Percentiles rank a stretch among this genome's conserved stretches.
Evolutionary conservation across 2,113 vertebrate genomes (phyloP).

Genomic region (Myxocyprinus asiaticus): DNA sequence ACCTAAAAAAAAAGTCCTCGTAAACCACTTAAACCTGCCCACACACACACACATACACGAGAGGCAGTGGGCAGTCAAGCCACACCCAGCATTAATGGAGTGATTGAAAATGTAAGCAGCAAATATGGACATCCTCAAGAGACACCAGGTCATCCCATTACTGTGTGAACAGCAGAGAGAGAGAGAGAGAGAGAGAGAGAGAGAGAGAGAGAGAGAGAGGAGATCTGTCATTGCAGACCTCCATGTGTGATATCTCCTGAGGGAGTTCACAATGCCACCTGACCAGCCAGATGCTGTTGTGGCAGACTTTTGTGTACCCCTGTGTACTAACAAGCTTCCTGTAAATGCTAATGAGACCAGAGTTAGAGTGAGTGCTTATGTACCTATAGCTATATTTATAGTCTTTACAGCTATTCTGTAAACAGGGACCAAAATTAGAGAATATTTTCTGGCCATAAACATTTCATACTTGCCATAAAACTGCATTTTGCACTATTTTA

Average conservation of each 20-base stretch:
- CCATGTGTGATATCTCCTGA: constrained; percentile 16
- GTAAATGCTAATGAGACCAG: constrained; percentile 7
- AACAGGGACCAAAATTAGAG: too few relatives aligned
- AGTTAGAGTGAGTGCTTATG: constrained; percentile 1
- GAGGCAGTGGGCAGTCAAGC: background rate
- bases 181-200: too few relatives aligned
- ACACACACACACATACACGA: background rate
- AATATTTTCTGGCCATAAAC: too few relatives aligned
- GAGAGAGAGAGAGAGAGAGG: too few relatives aligned
- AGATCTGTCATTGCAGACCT: background rate
- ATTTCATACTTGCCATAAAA: too few relatives aligned
- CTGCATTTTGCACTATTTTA: too few relatives aligned
- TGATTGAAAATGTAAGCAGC: constrained; percentile 8
- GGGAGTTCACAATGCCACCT: constrained; percentile 14
- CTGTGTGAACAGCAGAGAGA: too few relatives aligned
- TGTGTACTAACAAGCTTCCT: background rate
- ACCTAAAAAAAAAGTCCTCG: too few relatives aligned
- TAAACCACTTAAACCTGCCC: background rate
- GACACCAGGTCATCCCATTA: constrained; percentile 35
- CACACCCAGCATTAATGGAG: constrained; percentile 12
- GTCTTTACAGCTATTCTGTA: too few relatives aligned
- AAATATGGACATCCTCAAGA: constrained; percentile 17
- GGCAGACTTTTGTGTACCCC: constrained; percentile 9
- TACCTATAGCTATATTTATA: too few relatives aligned
- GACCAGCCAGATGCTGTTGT: constrained; percentile 19